A percentile compares a stretch with the other conserved stretches of the same genome.
phyloP scores from a whole-genome alignment of 2,113 vertebrate genomes.

The Siniperca knerii region DNA sequence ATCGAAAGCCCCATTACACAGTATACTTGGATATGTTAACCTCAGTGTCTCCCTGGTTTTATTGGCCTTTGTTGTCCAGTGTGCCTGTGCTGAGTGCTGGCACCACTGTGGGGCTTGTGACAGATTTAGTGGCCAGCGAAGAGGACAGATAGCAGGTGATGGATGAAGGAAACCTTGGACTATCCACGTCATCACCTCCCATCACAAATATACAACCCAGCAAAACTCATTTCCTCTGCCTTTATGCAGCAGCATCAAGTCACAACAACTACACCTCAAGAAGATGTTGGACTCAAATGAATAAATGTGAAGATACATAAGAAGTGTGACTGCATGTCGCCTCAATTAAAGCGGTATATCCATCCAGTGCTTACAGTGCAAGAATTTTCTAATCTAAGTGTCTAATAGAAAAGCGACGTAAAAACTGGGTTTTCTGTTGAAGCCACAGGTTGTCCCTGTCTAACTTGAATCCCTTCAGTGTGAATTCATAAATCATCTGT shows the following conservation, averaged over 20 bases:
- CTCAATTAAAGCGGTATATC: neutral
- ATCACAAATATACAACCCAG: constrained; percentile 42
- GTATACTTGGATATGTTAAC: neutral
- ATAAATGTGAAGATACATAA: neutral
- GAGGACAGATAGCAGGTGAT: constrained; percentile 71
- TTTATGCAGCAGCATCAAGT: constrained; percentile 4
- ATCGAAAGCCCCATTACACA: neutral
- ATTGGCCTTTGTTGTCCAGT: constrained; percentile 35
- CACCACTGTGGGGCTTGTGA: constrained; percentile 35
- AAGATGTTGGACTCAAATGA: neutral
- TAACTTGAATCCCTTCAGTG: neutral
- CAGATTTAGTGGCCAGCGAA: constrained; percentile 69
- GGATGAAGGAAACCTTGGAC: constrained; percentile 76
- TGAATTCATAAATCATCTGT: neutral
- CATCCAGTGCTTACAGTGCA: too few species aligned
- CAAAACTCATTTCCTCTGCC: constrained; percentile 41
- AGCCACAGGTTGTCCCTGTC: neutral
- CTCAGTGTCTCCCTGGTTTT: constrained; percentile 15
- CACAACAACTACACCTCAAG: neutral
- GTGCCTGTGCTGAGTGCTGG: constrained; percentile 15
- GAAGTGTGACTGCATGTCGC: neutral
- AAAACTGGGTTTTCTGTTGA: neutral
- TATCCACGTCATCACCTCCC: constrained; percentile 69
- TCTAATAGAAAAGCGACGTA: neutral
- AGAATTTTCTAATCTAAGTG: neutral